These are phyloP conservation scores for Myoxocephalus aenaeus DNA, from an alignment of 2,797 vertebrate genomes.

Conservation along the genomic window DNA sequence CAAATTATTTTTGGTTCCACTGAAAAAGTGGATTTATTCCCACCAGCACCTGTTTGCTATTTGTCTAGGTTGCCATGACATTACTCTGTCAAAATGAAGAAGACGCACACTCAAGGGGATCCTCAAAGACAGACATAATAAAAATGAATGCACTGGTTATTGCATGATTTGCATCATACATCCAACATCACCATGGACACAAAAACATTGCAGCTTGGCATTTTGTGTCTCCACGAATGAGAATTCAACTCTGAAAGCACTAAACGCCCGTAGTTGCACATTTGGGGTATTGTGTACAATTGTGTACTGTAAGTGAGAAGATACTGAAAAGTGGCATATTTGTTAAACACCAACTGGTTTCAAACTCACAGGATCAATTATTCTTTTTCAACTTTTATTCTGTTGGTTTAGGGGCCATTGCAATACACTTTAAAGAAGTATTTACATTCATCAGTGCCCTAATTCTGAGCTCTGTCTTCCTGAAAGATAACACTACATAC, in stretches of 20 bases:
- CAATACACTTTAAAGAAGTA: constrained; percentile 29
- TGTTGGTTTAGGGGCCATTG: constrained; percentile 9
- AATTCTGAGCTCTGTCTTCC: constrained; percentile 33
- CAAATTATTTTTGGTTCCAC: constrained; percentile 12
- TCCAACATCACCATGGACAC: constrained; percentile 24
- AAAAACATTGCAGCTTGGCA: constrained; percentile 42
- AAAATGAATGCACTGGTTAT: constrained; percentile 1
- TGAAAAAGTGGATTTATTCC: constrained; percentile 8
- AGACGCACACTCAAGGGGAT: background rate
- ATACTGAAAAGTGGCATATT: background rate
- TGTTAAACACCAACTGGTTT: constrained; percentile 34
- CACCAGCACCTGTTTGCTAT: constrained; percentile 24
- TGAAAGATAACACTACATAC: constrained; percentile 20
- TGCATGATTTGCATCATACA: constrained; percentile 30
- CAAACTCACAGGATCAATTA: constrained; percentile 20
- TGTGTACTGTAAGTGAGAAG: constrained; percentile 29
- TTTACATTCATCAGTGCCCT: constrained; percentile 34
- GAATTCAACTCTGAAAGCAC: constrained; percentile 9
- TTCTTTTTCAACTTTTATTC: constrained; percentile 25
- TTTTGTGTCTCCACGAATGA: constrained; percentile 28
- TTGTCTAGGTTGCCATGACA: constrained; percentile 1
- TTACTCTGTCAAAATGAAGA: background rate
- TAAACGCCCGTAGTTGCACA: constrained; percentile 20
- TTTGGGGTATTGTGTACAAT: constrained; percentile 42
- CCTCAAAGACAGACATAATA: constrained; percentile 15